Percentiles rank a stretch among this genome's conserved stretches.
Conservation (phyloP, 2,797 vertebrate genomes). For the Lateolabrax maculatus region DNA sequence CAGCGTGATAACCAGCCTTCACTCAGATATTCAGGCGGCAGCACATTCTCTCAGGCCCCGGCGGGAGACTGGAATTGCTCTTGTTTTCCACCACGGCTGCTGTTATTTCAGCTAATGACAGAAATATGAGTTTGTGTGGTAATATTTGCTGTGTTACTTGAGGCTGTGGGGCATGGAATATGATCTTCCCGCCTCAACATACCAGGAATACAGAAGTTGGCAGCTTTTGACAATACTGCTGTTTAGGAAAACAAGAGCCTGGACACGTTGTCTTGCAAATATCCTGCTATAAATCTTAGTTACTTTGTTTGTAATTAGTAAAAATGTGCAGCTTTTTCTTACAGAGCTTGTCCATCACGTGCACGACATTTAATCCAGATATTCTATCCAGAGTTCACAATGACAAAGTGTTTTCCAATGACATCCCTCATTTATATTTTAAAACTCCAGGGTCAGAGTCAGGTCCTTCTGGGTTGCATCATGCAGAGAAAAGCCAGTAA, state of each 20-base stretch:
- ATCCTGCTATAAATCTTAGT: neutral
- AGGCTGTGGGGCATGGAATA: slow-evolving; percentile 41
- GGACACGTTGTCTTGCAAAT: neutral
- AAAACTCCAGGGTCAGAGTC: neutral
- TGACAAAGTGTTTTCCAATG: neutral
- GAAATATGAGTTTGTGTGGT: slow-evolving; percentile 63
- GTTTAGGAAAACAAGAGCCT: neutral
- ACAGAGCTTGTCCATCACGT: neutral
- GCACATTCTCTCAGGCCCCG: slow-evolving; percentile 64
- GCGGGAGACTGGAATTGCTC: slow-evolving; percentile 69
- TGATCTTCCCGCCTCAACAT: slow-evolving; percentile 30
- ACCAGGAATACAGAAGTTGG: slow-evolving; percentile 24
- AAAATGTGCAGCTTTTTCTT: neutral
- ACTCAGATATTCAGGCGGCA: slow-evolving; percentile 45
- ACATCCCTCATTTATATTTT: neutral
- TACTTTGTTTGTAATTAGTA: neutral
- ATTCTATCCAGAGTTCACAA: neutral
- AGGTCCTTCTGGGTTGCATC: neutral
- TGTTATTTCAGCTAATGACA: slow-evolving; percentile 64
- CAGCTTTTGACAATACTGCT: neutral
- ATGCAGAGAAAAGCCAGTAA: slow-evolving; percentile 17
- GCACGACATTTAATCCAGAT: neutral
- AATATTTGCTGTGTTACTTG: slow-evolving; percentile 61
- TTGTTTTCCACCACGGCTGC: slow-evolving; percentile 66
- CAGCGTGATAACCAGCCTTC: slow-evolving; percentile 55